phyloP scores from a whole-genome alignment of 2,888 invertebrate species.

The Pheosia tremula region DNA sequence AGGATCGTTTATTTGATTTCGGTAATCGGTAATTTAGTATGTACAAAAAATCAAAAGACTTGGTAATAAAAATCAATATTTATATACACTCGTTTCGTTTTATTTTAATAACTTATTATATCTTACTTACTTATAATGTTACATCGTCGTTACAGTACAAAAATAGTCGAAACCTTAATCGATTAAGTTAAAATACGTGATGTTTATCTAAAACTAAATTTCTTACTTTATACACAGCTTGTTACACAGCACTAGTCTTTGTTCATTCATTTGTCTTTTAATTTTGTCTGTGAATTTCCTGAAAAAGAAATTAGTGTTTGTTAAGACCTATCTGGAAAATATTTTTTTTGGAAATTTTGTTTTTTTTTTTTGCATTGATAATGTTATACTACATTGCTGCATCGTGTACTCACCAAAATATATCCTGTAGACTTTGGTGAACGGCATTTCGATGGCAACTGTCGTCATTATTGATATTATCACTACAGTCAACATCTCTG shows the following conservation, averaged over 20 bases:
- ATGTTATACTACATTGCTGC: no score
- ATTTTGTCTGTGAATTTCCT: conserved; percentile 76
- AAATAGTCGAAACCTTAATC: conserved; percentile 57
- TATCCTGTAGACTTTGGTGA: conserved; percentile 83
- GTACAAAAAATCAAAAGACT: neutral
- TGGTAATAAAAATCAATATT: conserved; percentile 20
- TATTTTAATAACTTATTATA: conserved; percentile 39
- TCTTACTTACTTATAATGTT: conserved; percentile 27
- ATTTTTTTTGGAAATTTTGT: neutral
- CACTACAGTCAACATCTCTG: conserved; percentile 75
- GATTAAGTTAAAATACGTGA: conserved; percentile 55
- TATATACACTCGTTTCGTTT: conserved; percentile 45
- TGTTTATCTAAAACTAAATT: conserved; percentile 47
- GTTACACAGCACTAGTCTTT: conserved; percentile 53
- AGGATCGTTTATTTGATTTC: neutral
- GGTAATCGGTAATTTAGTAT: no score
- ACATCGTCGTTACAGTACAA: conserved; percentile 55
- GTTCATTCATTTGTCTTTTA: conserved; percentile 69
- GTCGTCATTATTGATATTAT: conserved; percentile 77
- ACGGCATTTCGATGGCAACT: conserved; percentile 85
- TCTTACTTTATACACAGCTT: conserved; percentile 30
- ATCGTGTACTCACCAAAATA: conserved; percentile 67
- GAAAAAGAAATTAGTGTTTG: conserved; percentile 44
- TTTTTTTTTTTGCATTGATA: no score
- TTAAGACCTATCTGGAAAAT: neutral